Evolutionary conservation across 1,140 invertebrate species (phyloP).

Genomic region (Batillaria attramentaria): DNA sequence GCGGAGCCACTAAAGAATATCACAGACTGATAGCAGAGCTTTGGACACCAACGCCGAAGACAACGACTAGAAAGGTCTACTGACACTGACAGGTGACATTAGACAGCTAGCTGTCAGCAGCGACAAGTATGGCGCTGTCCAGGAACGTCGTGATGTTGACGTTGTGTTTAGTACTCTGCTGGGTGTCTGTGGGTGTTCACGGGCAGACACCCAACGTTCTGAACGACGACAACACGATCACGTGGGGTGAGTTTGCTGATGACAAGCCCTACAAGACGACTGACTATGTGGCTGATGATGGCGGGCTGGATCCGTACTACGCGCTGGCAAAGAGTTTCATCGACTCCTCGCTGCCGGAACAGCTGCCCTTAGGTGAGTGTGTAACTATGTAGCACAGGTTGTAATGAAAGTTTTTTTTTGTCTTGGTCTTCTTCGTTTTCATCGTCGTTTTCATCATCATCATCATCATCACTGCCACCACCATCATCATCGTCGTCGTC

Average conservation of each 20-base stretch:
- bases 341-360: slow-evolving; percentile 44
- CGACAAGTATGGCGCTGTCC: too few relatives aligned
- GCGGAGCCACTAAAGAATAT: too few relatives aligned
- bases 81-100: too few relatives aligned
- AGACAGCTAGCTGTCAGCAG: too few relatives aligned
- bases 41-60: too few relatives aligned
- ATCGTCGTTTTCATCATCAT: background rate
- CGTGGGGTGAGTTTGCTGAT: slow-evolving; percentile 10
- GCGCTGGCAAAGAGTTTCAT: slow-evolving; percentile 51
- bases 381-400: too few relatives aligned
- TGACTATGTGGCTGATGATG: slow-evolving; percentile 39
- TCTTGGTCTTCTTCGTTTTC: background rate
- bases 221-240: background rate
- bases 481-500: background rate
- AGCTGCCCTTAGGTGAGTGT: slow-evolving; percentile 38
- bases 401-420: background rate
- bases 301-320: slow-evolving; percentile 48
- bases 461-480: background rate
- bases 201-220: slow-evolving; percentile 16
- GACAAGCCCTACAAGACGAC: slow-evolving; percentile 33
- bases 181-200: too few relatives aligned
- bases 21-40: too few relatives aligned
- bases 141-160: too few relatives aligned
- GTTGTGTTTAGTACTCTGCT: too few relatives aligned
- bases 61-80: too few relatives aligned